phyloP scores from a whole-genome alignment of 30 jellyfish, hydroid and myxozoan species.

The Aurelia coerulea region DNA sequence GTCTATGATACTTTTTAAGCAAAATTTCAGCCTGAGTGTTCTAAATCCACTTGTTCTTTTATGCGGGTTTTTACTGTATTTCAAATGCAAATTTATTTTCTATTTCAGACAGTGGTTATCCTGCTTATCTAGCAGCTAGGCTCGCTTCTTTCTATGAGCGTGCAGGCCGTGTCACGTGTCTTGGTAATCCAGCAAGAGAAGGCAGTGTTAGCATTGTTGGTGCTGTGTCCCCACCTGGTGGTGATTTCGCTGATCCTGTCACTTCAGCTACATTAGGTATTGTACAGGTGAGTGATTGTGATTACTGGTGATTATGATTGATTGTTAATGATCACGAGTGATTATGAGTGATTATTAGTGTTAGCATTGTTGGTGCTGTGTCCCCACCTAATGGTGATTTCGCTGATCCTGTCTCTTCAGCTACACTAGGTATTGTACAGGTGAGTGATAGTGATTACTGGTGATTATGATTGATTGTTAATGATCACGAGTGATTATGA shows the following conservation, averaged over 20 bases:
- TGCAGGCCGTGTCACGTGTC: slow-evolving; percentile 98
- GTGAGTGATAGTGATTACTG: slow-evolving; percentile 23
- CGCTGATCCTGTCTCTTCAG: slow-evolving; percentile 97
- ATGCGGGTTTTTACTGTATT: too few species aligned
- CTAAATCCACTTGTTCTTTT: too few species aligned
- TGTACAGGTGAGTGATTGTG: slow-evolving; percentile 80
- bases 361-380: slow-evolving; percentile 99
- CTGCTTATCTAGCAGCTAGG: slow-evolving; percentile 99
- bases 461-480: too few species aligned
- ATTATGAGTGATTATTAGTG: slow-evolving; percentile 37
- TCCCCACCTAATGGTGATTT: slow-evolving; percentile 99
- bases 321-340: too few species aligned
- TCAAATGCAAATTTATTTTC: background rate
- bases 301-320: too few species aligned
- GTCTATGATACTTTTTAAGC: too few species aligned
- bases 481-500: too few species aligned
- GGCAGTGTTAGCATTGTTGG: slow-evolving; percentile 99
- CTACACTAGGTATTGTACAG: slow-evolving; percentile 99
- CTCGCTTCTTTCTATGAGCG: slow-evolving; percentile 99
- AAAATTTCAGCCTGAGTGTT: too few species aligned
- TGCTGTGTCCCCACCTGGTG: slow-evolving; percentile 99
- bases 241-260: slow-evolving; percentile 99
- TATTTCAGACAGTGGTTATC: slow-evolving; percentile 97
- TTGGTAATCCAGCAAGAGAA: slow-evolving; percentile 98
- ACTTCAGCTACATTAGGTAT: slow-evolving; percentile 99